A percentile compares a stretch with the other conserved stretches of the same genome.
These are phyloP conservation scores for Eclectus roratus DNA, from an alignment of 2,113 vertebrate species.

Conservation along the genomic window DNA sequence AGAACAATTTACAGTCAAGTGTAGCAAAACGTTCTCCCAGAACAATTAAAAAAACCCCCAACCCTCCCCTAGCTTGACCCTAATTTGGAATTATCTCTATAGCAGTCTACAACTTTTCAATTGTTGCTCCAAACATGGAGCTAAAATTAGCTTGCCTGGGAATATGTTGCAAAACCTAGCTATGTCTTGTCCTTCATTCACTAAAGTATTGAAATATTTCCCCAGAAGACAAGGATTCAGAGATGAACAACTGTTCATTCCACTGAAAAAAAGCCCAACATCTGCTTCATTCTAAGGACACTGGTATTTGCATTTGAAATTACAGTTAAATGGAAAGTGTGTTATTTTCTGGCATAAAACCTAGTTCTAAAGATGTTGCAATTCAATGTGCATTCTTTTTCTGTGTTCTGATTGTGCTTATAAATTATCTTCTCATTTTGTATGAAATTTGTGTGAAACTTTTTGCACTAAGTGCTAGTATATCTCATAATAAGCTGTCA, in stretches of 20 bases:
- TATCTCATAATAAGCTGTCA: not conserved
- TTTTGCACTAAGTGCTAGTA: not conserved
- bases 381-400: constrained; percentile 34
- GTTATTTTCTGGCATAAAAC: constrained; percentile 38
- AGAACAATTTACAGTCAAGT: constrained; percentile 28
- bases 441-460: not conserved
- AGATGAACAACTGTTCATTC: constrained; percentile 32
- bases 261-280: constrained; percentile 21
- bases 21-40: not conserved
- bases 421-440: not conserved
- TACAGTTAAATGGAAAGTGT: not conserved
- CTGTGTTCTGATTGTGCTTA: constrained; percentile 17
- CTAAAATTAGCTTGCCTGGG: constrained; percentile 21
- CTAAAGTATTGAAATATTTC: constrained; percentile 19
- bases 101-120: not conserved
- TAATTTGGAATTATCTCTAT: not conserved
- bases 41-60: not conserved
- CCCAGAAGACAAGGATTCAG: constrained; percentile 33
- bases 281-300: constrained; percentile 56
- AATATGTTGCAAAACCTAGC: not conserved
- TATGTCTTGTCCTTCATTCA: not conserved
- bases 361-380: constrained; percentile 8
- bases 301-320: constrained; percentile 60
- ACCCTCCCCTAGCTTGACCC: not conserved
- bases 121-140: constrained; percentile 10